Base-by-base conservation (phyloP, 2,797 vertebrate genomes). In the Pseudochromis fuscus region DNA sequence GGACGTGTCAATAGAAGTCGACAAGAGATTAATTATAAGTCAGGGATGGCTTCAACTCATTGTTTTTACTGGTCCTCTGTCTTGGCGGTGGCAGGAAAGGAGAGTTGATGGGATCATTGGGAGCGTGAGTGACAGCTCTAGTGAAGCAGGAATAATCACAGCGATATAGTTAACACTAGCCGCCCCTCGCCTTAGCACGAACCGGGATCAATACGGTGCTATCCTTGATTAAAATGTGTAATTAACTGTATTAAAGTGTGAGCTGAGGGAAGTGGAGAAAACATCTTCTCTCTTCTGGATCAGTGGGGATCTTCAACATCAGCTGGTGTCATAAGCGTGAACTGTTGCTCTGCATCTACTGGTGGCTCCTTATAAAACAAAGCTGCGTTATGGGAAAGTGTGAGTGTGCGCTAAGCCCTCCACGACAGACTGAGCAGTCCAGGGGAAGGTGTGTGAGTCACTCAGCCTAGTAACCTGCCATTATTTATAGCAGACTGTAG, bases 21-120 rank as follows among this genome's bases (percentile, higher is more conserved):
- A 90, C 82, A 84, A 77, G 88, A 91, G 91, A 93, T 92, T 94
- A 92, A 94, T 92, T 93, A 89, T 83, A 76, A 92, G 79, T 89
- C 79, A 59, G 68, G 84, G 82, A 87, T 87, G 90, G 89, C 85
- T 89, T 89, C 77, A 87, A 79, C 83, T 79, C 74, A 74, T 84
- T 87, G 82, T 91, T 88, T 89, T 89, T 61, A 80, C 77, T 55
- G 68, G 73, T 81, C 68, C 67, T 52, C 50, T 74, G 50, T 82
- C 82, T 59, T 25, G 44, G 68, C 62, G 44, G 65, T 66, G 72
- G 83, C 80, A 59, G 76, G 58, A 75, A n/a, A 64, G 67, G 74
- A 69, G 70, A 74, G 74, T 58, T 84, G 89, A 90, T 76, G 56
- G 70, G 82, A 82, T 88, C 81, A 66, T 63, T 71, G 46, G 33